phyloP scores from a whole-genome alignment of 2,797 vertebrate species.

The Lateolabrax maculatus region DNA sequence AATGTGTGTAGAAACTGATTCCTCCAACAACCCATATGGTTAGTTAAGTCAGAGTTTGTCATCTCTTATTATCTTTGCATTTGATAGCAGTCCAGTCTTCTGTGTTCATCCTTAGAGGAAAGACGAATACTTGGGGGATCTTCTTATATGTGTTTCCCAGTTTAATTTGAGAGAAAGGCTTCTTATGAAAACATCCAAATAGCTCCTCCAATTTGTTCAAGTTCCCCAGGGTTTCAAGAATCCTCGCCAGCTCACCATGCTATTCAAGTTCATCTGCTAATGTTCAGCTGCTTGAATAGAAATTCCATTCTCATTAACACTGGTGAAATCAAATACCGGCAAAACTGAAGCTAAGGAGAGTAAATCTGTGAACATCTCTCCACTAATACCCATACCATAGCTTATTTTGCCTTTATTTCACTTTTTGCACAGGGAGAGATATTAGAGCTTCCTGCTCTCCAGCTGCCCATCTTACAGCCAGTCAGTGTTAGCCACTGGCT shows the following conservation, averaged over 20 bases:
- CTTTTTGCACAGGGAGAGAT: no score
- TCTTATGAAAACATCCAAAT: not conserved
- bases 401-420: no score
- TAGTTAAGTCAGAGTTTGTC: not conserved
- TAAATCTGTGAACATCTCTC: no score
- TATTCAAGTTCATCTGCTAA: not conserved
- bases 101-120: not conserved
- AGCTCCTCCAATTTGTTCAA: constrained; percentile 1
- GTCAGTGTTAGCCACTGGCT: no score
- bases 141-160: no score
- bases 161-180: not conserved
- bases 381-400: no score
- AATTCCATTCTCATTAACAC: not conserved
- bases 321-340: no score
- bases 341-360: no score
- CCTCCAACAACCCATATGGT: not conserved
- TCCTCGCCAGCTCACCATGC: not conserved
- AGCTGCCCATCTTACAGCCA: no score
- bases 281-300: not conserved
- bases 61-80: not conserved
- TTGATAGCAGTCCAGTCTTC: not conserved
- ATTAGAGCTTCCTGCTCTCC: no score
- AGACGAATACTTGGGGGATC: no score
- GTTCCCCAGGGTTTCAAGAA: not conserved
- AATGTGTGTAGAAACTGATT: not conserved